These are phyloP conservation scores for Archips crataeganus DNA, from an alignment of 2,888 invertebrate species.

Conservation along the genomic window DNA sequence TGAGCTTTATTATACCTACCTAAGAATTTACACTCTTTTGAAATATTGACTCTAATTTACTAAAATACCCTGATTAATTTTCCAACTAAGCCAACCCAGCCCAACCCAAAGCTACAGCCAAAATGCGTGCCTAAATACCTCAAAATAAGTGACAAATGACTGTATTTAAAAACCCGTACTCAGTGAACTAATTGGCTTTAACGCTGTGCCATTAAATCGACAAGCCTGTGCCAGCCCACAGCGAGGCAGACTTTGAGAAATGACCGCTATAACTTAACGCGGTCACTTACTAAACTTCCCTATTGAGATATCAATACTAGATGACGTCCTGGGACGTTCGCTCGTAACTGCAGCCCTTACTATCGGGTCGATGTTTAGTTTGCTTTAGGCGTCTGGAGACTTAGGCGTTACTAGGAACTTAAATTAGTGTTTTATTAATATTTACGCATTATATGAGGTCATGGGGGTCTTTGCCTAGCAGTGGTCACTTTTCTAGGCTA, in stretches of 20 bases:
- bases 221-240: constrained; percentile 59
- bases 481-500: too few species aligned
- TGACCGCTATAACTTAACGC: constrained; percentile 79
- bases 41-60: background rate
- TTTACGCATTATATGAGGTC: too few species aligned
- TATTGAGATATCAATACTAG: constrained; percentile 84
- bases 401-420: constrained; percentile 12
- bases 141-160: constrained; percentile 17
- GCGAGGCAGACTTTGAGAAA: constrained; percentile 78
- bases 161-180: constrained; percentile 28
- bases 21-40: too few species aligned
- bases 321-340: constrained; percentile 73
- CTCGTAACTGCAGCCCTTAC: constrained; percentile 66
- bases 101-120: background rate
- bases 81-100: background rate
- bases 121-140: background rate
- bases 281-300: constrained; percentile 82
- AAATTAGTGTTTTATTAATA: background rate
- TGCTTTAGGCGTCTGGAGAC: constrained; percentile 21
- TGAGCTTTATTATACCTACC: too few species aligned
- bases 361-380: constrained; percentile 45
- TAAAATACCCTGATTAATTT: background rate
- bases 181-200: constrained; percentile 75
- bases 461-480: too few species aligned
- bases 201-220: constrained; percentile 72